These are phyloP conservation scores for Limonius californicus DNA, from an alignment of 1,140 invertebrate genomes.

Conservation along the genomic window DNA sequence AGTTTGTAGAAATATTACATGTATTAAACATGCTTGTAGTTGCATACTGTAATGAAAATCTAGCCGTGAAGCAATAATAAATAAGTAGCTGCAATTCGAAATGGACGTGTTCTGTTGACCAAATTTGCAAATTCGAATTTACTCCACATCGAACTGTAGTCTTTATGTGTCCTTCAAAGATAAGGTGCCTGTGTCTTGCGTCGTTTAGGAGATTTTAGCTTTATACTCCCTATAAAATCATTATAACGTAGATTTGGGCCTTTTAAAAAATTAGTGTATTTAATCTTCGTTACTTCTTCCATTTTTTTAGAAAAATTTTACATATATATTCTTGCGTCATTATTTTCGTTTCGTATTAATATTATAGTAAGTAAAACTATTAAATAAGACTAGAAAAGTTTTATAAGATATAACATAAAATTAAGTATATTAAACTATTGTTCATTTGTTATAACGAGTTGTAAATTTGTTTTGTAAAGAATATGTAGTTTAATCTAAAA, in stretches of 20 bases:
- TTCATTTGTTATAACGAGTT: not conserved
- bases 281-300: not conserved
- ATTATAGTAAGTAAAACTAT: not conserved
- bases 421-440: not conserved
- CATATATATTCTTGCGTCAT: too few relatives aligned
- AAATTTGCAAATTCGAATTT: conserved; percentile 9
- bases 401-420: not conserved
- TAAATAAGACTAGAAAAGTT: not conserved
- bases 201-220: not conserved
- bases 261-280: not conserved
- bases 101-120: not conserved
- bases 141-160: conserved; percentile 4
- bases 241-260: not conserved
- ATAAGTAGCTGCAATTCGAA: not conserved
- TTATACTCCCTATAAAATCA: not conserved
- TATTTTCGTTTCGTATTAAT: not conserved
- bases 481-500: conserved; percentile 2
- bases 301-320: too few relatives aligned
- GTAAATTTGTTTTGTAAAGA: conserved; percentile 5
- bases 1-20: too few relatives aligned
- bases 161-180: not conserved
- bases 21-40: too few relatives aligned
- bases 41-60: too few relatives aligned
- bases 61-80: conserved; percentile 3
- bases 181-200: conserved; percentile 5